Conservation (phyloP, 2,113 vertebrate species). For the Rhinichthys klamathensis region DNA sequence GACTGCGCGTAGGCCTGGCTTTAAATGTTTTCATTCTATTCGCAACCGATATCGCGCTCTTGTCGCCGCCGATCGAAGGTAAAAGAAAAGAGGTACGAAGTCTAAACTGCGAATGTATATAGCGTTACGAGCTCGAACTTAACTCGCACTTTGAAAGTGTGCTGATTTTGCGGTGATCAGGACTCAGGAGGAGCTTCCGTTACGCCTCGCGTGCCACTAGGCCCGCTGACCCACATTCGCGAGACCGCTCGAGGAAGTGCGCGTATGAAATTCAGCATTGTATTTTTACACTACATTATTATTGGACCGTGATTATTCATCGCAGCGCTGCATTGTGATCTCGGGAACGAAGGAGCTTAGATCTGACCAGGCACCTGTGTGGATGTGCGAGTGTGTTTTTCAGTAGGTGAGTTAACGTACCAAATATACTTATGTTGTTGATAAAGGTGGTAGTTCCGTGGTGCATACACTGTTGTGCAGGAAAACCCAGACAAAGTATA, state of each 20-base stretch:
- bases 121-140: slow-evolving; percentile 53
- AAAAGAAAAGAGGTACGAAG: not conserved
- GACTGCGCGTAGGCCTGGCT: not conserved
- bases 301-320: slow-evolving; percentile 7
- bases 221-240: slow-evolving; percentile 80
- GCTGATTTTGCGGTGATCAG: slow-evolving; percentile 65
- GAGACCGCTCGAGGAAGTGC: slow-evolving; percentile 55
- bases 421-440: not conserved
- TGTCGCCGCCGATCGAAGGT: too few species aligned
- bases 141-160: slow-evolving; percentile 57
- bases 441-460: not conserved
- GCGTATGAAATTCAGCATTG: not conserved
- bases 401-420: not conserved
- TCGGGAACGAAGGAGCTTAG: not conserved
- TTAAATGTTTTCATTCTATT: slow-evolving; percentile 22
- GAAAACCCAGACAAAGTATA: not conserved
- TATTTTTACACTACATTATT: not conserved
- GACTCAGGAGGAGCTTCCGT: slow-evolving; percentile 72
- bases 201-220: slow-evolving; percentile 70
- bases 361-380: not conserved
- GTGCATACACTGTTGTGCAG: not conserved
- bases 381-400: slow-evolving; percentile 13
- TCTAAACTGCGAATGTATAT: slow-evolving; percentile 3
- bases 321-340: not conserved
- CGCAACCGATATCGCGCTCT: not conserved